phyloP scores from a whole-genome alignment of 2,888 invertebrate genomes.

The Polyploca ridens region DNA sequence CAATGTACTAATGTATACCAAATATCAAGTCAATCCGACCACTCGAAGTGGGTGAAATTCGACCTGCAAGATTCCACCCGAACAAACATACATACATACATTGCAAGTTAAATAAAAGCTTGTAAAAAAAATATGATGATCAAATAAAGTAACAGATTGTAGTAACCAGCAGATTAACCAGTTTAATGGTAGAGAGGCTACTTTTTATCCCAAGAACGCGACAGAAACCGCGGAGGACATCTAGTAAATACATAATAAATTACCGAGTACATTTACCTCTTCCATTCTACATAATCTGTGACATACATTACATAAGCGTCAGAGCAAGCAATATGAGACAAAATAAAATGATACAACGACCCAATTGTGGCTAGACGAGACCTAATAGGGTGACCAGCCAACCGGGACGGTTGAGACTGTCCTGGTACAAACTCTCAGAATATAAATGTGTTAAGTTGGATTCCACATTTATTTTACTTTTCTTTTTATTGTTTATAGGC shows the following conservation, averaged over 20 bases:
- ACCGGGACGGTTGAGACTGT: slow-evolving; percentile 24
- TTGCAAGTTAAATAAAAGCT: no score
- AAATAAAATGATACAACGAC: slow-evolving; percentile 26
- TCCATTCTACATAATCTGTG: slow-evolving; percentile 6
- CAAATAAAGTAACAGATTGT: no score
- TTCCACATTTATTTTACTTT: not conserved
- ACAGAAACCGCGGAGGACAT: slow-evolving; percentile 1
- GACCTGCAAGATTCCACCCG: no score
- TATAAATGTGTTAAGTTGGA: not conserved
- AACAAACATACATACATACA: no score
- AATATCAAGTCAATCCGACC: no score
- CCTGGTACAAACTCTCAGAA: not conserved
- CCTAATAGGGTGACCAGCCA: slow-evolving; percentile 35
- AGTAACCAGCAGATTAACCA: no score
- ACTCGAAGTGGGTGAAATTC: no score
- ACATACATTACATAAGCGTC: slow-evolving; percentile 17
- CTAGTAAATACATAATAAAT: not conserved
- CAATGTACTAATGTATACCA: no score
- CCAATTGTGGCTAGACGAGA: slow-evolving; percentile 29
- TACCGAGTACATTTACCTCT: not conserved
- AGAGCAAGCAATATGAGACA: slow-evolving; percentile 19
- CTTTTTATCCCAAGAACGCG: not conserved
- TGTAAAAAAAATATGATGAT: no score
- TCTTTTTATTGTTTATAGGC: no score
- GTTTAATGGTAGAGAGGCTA: no score